These are phyloP conservation scores for Lamproptera curius DNA, from an alignment of 2,888 invertebrate genomes.

Conservation along the genomic window DNA sequence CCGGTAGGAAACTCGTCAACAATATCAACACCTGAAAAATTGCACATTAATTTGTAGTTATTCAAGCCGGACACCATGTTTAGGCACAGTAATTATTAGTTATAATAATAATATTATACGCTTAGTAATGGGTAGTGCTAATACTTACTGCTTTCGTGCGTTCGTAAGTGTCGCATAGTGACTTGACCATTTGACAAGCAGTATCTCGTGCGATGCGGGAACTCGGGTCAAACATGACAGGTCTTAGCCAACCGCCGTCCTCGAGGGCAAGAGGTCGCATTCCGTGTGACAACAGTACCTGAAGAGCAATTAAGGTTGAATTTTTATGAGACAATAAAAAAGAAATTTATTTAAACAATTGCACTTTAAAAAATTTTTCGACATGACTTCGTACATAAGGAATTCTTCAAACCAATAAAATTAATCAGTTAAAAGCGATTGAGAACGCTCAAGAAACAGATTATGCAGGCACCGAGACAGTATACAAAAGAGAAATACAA, in stretches of 20 bases:
- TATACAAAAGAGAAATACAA: conserved; percentile 1
- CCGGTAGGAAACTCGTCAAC: conserved; percentile 91
- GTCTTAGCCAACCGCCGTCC: conserved; percentile 91
- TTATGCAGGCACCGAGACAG: no score
- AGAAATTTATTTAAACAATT: no score
- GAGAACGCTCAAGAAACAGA: no score
- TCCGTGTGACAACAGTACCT: conserved; percentile 69
- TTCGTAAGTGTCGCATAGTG: conserved; percentile 82
- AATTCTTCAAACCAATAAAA: no score
- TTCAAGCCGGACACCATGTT: conserved; percentile 3
- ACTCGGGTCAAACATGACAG: conserved; percentile 95
- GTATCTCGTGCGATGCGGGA: conserved; percentile 93
- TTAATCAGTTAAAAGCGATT: no score
- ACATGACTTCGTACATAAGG: no score
- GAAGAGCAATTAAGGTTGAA: no score
- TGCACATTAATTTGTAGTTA: conserved; percentile 3
- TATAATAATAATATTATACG: no score
- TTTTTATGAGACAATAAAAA: no score
- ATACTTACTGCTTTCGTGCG: conserved; percentile 66
- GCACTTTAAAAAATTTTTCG: no score
- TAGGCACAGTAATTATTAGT: no score
- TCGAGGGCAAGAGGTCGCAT: conserved; percentile 80
- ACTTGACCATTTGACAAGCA: conserved; percentile 92
- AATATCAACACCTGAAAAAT: conserved; percentile 85
- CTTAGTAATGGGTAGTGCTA: no score